phyloP scores from a whole-genome alignment of 2,797 vertebrate species.

The Orientallactaga sibirica region DNA sequence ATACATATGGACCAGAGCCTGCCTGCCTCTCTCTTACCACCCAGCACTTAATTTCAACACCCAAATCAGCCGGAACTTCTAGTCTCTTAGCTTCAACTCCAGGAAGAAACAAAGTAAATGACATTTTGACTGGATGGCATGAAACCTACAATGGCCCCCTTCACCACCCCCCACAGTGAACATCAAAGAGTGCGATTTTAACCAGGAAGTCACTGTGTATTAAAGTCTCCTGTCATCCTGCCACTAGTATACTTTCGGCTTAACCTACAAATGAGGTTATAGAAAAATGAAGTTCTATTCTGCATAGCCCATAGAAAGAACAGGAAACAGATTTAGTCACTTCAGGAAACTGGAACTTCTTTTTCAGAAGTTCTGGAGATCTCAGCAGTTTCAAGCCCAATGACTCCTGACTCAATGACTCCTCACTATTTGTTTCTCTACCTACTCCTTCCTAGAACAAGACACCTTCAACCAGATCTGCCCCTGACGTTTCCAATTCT shows the following conservation, averaged over 20 bases:
- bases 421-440: not conserved
- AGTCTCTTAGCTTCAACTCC: not conserved
- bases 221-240: slow-evolving; percentile 8
- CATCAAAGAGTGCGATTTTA: slow-evolving; percentile 8
- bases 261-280: slow-evolving; percentile 30
- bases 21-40: not conserved
- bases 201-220: not conserved
- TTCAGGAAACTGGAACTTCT: slow-evolving; percentile 60
- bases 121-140: not conserved
- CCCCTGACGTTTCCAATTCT: not conserved
- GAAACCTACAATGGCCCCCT: not conserved
- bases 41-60: not conserved
- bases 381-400: not conserved
- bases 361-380: slow-evolving; percentile 53
- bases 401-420: slow-evolving; percentile 41
- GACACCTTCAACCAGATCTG: not conserved
- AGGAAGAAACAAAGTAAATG: slow-evolving; percentile 16
- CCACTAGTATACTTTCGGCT: not conserved
- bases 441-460: slow-evolving; percentile 37
- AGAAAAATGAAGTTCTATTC: slow-evolving; percentile 39
- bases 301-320: slow-evolving; percentile 4
- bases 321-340: slow-evolving; percentile 33
- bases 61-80: not conserved
- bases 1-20: not conserved
- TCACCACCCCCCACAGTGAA: not conserved